Evolutionary conservation across 2,888 invertebrate species (phyloP).

Genomic region (Epistrophe eligans): DNA sequence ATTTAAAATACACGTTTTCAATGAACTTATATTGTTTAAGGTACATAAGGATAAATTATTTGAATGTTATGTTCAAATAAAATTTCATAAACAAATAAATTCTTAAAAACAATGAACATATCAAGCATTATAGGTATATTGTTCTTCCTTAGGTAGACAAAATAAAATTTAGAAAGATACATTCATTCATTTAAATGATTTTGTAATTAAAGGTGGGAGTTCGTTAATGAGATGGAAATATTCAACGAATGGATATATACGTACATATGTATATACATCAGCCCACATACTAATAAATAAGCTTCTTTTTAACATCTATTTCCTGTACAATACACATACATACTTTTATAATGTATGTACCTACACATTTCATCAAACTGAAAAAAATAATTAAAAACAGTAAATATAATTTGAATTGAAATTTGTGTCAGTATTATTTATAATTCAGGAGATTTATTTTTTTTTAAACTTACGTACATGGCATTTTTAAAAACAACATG

Average conservation of each 20-base stretch:
- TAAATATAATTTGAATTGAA: not conserved
- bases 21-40: not conserved
- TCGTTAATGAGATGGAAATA: slow-evolving; percentile 10
- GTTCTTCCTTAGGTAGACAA: not conserved
- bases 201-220: slow-evolving; percentile 8
- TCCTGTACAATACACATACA: not conserved
- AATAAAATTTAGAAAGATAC: not conserved
- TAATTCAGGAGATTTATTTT: not conserved
- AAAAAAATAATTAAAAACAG: not conserved
- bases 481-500: not conserved
- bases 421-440: not conserved
- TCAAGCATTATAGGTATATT: not conserved
- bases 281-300: not conserved
- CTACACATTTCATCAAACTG: not conserved
- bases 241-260: not conserved
- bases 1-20: not conserved
- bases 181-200: not conserved
- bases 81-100: not conserved
- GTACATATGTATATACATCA: not conserved
- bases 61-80: not conserved
- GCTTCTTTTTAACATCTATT: not conserved
- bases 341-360: too few relatives aligned
- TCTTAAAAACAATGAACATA: not conserved
- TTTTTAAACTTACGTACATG: not conserved
- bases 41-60: not conserved